Conservation (phyloP, 2,888 invertebrate species). For the Kuschelorhynchus macadamiae region DNA sequence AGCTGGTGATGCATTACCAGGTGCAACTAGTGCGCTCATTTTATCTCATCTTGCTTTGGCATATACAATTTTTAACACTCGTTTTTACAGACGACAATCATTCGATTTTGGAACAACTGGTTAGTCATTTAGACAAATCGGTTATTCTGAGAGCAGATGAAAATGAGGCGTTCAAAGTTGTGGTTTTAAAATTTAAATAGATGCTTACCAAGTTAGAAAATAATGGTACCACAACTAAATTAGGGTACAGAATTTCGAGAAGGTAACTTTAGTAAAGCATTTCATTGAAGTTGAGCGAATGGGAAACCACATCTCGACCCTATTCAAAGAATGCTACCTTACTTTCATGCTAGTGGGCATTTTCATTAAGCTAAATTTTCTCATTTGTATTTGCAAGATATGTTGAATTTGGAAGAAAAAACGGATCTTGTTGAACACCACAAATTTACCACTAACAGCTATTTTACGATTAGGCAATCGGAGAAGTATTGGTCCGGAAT, state of each 20-base stretch:
- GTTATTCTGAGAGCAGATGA: slow-evolving; percentile 38
- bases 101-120: slow-evolving; percentile 42
- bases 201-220: slow-evolving; percentile 24
- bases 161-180: slow-evolving; percentile 41
- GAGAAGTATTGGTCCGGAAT: slow-evolving; percentile 38
- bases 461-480: slow-evolving; percentile 52
- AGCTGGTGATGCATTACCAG: slow-evolving; percentile 55
- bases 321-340: slow-evolving; percentile 58
- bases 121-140: slow-evolving; percentile 46
- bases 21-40: slow-evolving; percentile 57
- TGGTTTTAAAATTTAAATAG: slow-evolving; percentile 31
- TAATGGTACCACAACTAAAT: slow-evolving; percentile 43
- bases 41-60: slow-evolving; percentile 47
- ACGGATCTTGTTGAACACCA: slow-evolving; percentile 27
- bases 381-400: slow-evolving; percentile 65
- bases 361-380: slow-evolving; percentile 61
- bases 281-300: slow-evolving; percentile 58
- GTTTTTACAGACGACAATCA: slow-evolving; percentile 48
- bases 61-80: slow-evolving; percentile 40
- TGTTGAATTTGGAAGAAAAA: slow-evolving; percentile 54
- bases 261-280: slow-evolving; percentile 57
- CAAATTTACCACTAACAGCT: slow-evolving; percentile 55
- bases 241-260: slow-evolving; percentile 58
- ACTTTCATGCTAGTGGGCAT: slow-evolving; percentile 63
- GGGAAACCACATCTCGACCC: slow-evolving; percentile 58